Conservation (phyloP, 2,888 invertebrate species). For the Harpalus rufipes region DNA sequence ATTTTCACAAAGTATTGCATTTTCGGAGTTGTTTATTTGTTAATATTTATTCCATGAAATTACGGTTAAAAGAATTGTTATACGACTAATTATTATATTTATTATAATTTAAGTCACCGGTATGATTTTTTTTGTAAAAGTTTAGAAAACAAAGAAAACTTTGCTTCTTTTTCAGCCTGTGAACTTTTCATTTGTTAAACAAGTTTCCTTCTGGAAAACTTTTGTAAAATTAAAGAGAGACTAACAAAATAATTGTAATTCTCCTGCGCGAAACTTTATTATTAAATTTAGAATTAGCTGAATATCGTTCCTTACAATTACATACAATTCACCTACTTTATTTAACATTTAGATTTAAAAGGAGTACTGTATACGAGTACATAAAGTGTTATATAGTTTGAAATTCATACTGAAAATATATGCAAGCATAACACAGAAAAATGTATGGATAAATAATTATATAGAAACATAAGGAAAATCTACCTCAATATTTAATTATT, state of each 20-base stretch:
- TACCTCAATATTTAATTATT: no score
- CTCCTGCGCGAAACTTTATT: background rate
- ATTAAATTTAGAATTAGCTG: slow-evolving; percentile 19
- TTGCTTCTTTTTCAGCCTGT: background rate
- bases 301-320: background rate
- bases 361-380: slow-evolving; percentile 11
- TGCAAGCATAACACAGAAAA: slow-evolving; percentile 36
- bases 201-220: background rate
- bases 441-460: background rate
- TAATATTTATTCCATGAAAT: no score
- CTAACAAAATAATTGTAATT: slow-evolving; percentile 6
- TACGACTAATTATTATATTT: no score
- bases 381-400: slow-evolving; percentile 30
- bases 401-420: slow-evolving; percentile 29
- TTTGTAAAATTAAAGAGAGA: background rate
- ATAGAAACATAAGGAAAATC: background rate
- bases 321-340: slow-evolving; percentile 1
- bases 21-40: no score
- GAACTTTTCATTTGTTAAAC: slow-evolving; percentile 27
- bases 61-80: no score
- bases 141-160: no score
- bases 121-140: no score
- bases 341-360: slow-evolving; percentile 4
- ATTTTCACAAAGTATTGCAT: no score
- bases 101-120: no score